Conservation (phyloP, 2,113 vertebrate genomes). For the Dromaius novaehollandiae region DNA sequence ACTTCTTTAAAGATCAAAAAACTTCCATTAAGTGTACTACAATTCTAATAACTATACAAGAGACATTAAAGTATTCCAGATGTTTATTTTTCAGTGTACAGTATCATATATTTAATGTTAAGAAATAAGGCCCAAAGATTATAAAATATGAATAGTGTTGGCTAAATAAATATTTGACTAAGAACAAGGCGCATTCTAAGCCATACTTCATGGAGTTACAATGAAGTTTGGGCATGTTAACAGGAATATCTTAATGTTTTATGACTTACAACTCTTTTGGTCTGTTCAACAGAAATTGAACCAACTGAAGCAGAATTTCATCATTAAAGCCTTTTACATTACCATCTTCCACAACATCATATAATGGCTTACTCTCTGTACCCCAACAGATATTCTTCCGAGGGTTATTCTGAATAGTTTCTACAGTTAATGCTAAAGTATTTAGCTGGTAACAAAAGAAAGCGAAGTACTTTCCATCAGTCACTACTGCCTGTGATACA, state of each 20-base stretch:
- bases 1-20: background rate
- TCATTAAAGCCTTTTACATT: conserved; percentile 88
- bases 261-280: conserved; percentile 64
- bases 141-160: background rate
- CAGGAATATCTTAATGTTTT: background rate
- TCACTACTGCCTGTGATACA: conserved; percentile 92
- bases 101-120: background rate
- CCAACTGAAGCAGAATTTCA: conserved; percentile 81
- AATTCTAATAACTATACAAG: background rate
- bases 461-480: conserved; percentile 90
- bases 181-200: background rate
- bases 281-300: conserved; percentile 85
- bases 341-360: conserved; percentile 82
- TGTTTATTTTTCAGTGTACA: conserved; percentile 44
- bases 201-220: background rate
- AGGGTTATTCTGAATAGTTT: conserved; percentile 80
- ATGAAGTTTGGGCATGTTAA: background rate
- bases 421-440: conserved; percentile 85
- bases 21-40: background rate
- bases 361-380: conserved; percentile 86
- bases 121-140: background rate
- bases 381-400: conserved; percentile 97
- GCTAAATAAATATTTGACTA: background rate
- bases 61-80: background rate
- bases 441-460: conserved; percentile 99